Evolutionary conservation across 2,888 invertebrate species (phyloP).

Genomic region (Tubulanus polymorphus): DNA sequence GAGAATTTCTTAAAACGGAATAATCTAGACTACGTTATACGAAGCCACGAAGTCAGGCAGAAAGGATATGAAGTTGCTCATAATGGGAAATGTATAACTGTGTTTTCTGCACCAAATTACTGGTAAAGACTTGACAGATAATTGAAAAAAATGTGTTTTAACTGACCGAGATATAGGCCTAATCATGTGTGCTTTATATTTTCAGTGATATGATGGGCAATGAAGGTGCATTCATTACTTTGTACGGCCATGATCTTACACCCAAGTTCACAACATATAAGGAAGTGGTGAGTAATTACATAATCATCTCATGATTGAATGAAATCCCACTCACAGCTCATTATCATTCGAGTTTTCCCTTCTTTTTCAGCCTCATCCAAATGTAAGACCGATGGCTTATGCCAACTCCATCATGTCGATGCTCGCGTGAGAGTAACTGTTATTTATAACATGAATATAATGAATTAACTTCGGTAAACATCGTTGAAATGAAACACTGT

Average conservation of each 20-base stretch:
- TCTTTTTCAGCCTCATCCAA: constrained; percentile 84
- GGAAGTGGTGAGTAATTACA: constrained; percentile 75
- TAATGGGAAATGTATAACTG: constrained; percentile 93
- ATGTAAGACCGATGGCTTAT: constrained; percentile 96
- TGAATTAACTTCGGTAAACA: too few relatives aligned
- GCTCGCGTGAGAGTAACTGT: constrained; percentile 18
- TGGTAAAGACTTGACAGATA: constrained; percentile 72
- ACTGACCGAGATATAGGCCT: too few relatives aligned
- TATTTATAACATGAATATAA: too few relatives aligned
- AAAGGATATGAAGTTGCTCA: constrained; percentile 95
- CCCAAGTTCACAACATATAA: constrained; percentile 89
- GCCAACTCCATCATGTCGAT: constrained; percentile 61
- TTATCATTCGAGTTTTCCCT: constrained; percentile 23
- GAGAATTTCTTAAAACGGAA: constrained; percentile 73
- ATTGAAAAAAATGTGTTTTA: too few relatives aligned
- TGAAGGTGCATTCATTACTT: constrained; percentile 93
- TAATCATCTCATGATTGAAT: neutral
- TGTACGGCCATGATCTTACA: constrained; percentile 80
- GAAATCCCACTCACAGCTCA: neutral
- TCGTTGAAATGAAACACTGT: too few relatives aligned
- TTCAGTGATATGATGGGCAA: constrained; percentile 98
- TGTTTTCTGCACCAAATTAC: constrained; percentile 99
- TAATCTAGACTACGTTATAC: constrained; percentile 85
- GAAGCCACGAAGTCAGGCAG: constrained; percentile 96
- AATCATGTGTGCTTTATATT: constrained; percentile 34